These are phyloP conservation scores for Protonemura montana DNA, from an alignment of 2,888 invertebrate species.

Conservation along the genomic window DNA sequence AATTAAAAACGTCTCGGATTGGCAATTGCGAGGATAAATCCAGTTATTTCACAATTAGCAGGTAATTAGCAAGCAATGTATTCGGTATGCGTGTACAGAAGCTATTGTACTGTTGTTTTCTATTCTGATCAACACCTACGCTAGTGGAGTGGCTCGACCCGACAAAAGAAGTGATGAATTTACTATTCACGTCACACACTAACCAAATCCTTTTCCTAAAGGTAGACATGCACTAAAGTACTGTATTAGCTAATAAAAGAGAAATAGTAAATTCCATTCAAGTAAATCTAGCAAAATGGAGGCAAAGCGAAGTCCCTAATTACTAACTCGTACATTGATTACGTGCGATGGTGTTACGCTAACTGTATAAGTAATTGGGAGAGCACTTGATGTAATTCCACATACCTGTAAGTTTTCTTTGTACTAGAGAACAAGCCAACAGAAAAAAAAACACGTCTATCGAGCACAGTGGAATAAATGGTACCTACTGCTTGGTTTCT, in stretches of 20 bases:
- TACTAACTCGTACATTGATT: not conserved
- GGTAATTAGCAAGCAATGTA: not conserved
- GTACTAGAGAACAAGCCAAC: too few species aligned
- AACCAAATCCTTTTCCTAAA: not conserved
- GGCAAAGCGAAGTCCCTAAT: not conserved
- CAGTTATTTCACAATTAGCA: not conserved
- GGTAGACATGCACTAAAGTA: not conserved
- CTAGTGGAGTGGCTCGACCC: not conserved
- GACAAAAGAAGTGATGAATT: slow-evolving; percentile 29
- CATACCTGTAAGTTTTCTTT: not conserved
- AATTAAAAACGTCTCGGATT: not conserved
- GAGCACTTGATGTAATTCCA: not conserved
- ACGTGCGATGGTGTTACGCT: not conserved
- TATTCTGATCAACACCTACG: not conserved
- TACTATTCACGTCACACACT: not conserved
- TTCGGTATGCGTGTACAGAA: not conserved
- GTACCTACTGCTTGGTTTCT: too few species aligned
- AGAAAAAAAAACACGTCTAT: too few species aligned
- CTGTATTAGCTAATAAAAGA: slow-evolving; percentile 14
- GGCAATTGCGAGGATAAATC: not conserved
- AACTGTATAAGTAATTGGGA: not conserved
- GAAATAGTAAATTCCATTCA: not conserved
- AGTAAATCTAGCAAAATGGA: not conserved
- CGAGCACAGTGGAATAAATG: too few species aligned
- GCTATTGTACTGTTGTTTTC: not conserved